Evolutionary conservation across 2,888 invertebrate genomes (phyloP).

Genomic region (Acanthoscelides obtectus): DNA sequence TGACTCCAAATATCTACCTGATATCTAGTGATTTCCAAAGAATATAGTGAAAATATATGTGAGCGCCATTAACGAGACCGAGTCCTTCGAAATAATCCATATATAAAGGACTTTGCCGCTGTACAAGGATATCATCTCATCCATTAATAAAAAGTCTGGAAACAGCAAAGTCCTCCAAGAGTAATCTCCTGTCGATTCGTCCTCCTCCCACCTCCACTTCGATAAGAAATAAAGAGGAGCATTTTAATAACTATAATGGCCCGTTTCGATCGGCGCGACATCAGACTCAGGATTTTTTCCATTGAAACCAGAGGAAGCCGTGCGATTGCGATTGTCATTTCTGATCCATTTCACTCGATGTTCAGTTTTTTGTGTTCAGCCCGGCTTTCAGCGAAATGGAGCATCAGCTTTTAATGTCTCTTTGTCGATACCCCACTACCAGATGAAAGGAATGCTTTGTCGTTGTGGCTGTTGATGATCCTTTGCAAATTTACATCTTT

Average conservation of each 20-base stretch:
- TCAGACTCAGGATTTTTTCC: constrained; percentile 12
- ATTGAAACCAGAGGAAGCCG: constrained; percentile 7
- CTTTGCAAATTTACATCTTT: neutral
- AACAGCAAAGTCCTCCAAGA: neutral
- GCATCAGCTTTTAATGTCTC: constrained; percentile 15
- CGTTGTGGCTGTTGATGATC: neutral
- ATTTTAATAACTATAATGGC: neutral
- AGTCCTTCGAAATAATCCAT: no score
- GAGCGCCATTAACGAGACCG: no score
- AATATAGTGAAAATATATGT: no score
- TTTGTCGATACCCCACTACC: neutral
- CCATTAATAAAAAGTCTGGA: neutral
- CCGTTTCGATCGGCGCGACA: constrained; percentile 1
- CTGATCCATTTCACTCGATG: constrained; percentile 34
- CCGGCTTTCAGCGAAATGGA: constrained; percentile 22
- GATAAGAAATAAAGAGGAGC: neutral
- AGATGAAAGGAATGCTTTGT: neutral
- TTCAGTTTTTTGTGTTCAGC: constrained; percentile 16
- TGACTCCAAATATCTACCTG: no score
- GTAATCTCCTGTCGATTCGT: neutral
- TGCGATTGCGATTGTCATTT: constrained; percentile 31
- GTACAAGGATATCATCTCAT: neutral
- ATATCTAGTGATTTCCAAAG: no score
- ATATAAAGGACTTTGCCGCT: no score
- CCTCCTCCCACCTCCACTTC: neutral